Conservation (phyloP, 2,113 vertebrate genomes). For the Prinia subflava region DNA sequence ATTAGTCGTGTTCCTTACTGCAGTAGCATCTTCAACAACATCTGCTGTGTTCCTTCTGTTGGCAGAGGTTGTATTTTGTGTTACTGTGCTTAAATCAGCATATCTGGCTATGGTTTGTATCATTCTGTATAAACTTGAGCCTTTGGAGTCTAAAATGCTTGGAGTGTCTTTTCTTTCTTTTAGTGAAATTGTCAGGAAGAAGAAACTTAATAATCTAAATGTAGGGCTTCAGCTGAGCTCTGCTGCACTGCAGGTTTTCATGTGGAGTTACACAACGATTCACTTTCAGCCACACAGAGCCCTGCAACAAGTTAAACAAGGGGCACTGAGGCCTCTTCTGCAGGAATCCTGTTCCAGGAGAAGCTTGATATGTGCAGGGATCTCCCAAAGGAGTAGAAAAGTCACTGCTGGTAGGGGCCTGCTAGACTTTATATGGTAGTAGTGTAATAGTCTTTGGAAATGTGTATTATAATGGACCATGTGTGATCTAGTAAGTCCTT, state of each 20-base stretch:
- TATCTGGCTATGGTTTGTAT: neutral
- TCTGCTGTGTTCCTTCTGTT: neutral
- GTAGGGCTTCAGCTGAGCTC: neutral
- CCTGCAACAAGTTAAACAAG: neutral
- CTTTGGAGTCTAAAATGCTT: neutral
- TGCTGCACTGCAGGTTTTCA: neutral
- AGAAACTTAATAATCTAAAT: neutral
- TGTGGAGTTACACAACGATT: accelerated
- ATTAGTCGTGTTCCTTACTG: neutral
- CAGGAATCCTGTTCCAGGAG: neutral
- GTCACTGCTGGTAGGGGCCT: neutral
- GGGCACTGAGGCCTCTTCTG: neutral
- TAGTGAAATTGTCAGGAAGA: neutral
- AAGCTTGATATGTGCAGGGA: neutral
- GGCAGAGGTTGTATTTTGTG: neutral
- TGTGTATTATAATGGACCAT: accelerated
- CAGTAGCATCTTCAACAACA: neutral
- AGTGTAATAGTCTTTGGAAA: neutral
- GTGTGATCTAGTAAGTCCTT: neutral
- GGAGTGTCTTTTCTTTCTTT: neutral
- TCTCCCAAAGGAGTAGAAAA: neutral
- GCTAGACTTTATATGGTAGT: neutral
- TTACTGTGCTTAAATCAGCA: neutral
- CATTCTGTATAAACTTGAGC: neutral
- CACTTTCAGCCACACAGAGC: neutral